Base-by-base conservation (phyloP, 2,113 vertebrate genomes). In the Oreochromis tanganicae region DNA sequence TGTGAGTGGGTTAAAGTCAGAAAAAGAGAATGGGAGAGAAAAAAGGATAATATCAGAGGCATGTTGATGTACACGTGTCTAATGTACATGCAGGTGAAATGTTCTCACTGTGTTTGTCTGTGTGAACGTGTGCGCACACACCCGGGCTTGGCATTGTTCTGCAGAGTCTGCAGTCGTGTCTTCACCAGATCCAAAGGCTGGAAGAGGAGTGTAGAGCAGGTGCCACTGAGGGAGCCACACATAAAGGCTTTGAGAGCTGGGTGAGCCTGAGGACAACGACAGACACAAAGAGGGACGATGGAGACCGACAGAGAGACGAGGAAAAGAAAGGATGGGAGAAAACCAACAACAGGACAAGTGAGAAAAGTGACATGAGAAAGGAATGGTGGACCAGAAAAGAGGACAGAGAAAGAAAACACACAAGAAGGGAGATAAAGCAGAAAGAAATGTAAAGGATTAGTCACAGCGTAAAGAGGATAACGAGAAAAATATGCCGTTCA, bases 131-230 rank as follows among this genome's bases (percentile, higher is more conserved):
- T 21, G 48, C 5, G 14, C 52, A 34, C 86, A 27, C 55, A 97
- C 97, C 97, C 97, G 0, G 95, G 95, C 29, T 93, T 95, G 79
- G 95, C 94, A 6, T 93, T 92, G 83, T 97, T 97, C 91, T 98
- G 97, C 36, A 97, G 90, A 2, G 97, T 97, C 94, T 99, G 99
- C 63, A 99, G 95, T 7, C 98, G 97, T 0, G 99, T 99, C 95
- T 99, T 99, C 71, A 99, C 96, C 91, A 99, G 95, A 87, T 99
- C 98, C 87, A 99, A 96, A 19, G 99, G 99, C 85, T 99, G 99
- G 94, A 99, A 99, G 43, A 99, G 98, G 79, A 99, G 97, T 0
- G 99, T 97, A 1, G 98, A 99, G 94, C 98, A 99, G 85, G 98
- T 99, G 48, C 99, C 99, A 24, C 98, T 99, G 91, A 99, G 95